These are phyloP conservation scores for Hippocampus barbouri DNA, from an alignment of 2,113 vertebrate genomes.

Conservation along the genomic window DNA sequence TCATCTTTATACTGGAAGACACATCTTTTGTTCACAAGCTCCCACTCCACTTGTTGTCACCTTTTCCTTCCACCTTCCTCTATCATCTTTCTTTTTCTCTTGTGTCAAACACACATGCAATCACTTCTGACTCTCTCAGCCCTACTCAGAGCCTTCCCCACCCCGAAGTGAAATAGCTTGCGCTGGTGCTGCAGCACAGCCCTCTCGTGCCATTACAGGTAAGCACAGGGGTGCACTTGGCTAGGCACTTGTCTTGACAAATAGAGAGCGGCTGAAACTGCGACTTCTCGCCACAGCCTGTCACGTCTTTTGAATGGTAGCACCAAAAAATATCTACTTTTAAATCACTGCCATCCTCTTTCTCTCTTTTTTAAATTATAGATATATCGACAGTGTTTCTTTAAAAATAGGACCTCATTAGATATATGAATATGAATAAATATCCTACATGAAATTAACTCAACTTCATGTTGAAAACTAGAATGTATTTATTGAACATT, in stretches of 20 bases:
- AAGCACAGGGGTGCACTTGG: constrained; percentile 48
- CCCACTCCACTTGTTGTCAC: constrained; percentile 40
- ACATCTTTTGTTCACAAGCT: constrained; percentile 41
- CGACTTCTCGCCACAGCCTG: constrained; percentile 13
- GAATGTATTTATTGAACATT: no score
- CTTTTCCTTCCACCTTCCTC: constrained; percentile 30
- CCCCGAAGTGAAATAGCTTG: constrained; percentile 52
- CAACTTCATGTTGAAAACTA: no score
- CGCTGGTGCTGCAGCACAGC: constrained; percentile 35
- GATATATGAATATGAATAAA: not conserved
- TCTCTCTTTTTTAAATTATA: not conserved
- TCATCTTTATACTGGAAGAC: constrained; percentile 46
- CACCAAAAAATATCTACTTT: not conserved
- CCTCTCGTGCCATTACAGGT: constrained; percentile 48
- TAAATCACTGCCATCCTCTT: constrained; percentile 9
- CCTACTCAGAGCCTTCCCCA: constrained; percentile 43
- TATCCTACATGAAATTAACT: no score
- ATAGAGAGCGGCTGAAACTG: constrained; percentile 45
- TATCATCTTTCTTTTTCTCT: constrained; percentile 19
- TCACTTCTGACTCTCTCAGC: constrained; percentile 36
- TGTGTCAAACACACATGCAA: constrained; percentile 27
- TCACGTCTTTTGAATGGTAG: not conserved
- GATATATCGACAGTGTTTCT: not conserved
- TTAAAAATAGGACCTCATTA: not conserved
- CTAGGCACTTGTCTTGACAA: constrained; percentile 59